phyloP scores from a whole-genome alignment of 2,113 vertebrate genomes.

The Phycodurus eques region DNA sequence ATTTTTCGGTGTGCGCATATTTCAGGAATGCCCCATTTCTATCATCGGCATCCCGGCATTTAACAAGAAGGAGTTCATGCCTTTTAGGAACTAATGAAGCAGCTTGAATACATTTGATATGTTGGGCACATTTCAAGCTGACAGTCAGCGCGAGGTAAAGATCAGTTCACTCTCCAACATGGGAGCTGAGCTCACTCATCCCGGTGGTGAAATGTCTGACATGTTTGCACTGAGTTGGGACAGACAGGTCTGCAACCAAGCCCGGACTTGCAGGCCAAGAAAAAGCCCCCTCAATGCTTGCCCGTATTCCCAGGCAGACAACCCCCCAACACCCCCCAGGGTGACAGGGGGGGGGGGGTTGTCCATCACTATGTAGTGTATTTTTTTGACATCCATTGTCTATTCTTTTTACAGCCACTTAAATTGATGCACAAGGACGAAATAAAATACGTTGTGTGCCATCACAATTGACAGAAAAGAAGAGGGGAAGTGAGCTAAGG shows the following conservation, averaged over 20 bases:
- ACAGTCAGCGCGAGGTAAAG: conserved; percentile 18
- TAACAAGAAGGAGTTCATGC: conserved; percentile 27
- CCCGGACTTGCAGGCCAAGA: conserved; percentile 72
- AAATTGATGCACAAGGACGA: not conserved
- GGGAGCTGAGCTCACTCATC: conserved; percentile 40
- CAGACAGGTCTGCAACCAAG: conserved; percentile 69
- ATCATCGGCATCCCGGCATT: conserved; percentile 37
- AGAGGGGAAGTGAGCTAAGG: conserved; percentile 14
- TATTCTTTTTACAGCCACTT: conserved; percentile 5
- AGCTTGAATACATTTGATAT: conserved; percentile 32
- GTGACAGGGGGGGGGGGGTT: too few relatives aligned
- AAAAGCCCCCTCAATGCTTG: conserved; percentile 63
- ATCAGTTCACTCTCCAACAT: conserved; percentile 32
- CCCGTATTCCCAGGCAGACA: conserved; percentile 49
- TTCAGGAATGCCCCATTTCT: conserved; percentile 36
- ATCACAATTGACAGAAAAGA: not conserved
- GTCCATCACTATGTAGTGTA: not conserved
- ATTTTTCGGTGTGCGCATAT: conserved; percentile 20
- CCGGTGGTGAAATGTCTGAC: conserved; percentile 70
- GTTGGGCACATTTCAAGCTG: conserved; percentile 32
- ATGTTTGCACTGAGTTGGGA: conserved; percentile 68
- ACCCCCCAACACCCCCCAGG: conserved; percentile 17
- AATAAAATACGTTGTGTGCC: conserved; percentile 4
- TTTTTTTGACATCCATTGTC: conserved; percentile 4
- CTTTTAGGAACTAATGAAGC: conserved; percentile 48